phyloP scores from a whole-genome alignment of 2,113 vertebrate genomes.

The Pterocles orientalis region DNA sequence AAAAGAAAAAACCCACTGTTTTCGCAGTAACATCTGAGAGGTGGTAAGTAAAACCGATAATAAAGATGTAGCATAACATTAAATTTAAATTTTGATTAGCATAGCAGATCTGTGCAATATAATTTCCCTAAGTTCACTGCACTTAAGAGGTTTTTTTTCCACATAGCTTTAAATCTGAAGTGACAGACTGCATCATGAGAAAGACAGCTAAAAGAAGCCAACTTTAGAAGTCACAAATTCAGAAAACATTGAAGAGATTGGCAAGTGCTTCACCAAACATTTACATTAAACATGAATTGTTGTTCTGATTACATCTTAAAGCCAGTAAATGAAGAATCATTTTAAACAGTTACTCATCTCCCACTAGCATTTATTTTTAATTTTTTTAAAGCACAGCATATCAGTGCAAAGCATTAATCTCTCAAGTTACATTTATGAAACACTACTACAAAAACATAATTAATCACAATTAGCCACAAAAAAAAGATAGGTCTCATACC shows the following conservation, averaged over 20 bases:
- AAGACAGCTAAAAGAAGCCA: conserved; percentile 22
- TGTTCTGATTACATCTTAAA: conserved; percentile 21
- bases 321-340: background rate
- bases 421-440: background rate
- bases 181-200: conserved; percentile 73
- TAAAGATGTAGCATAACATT: background rate
- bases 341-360: background rate
- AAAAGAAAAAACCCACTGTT: background rate
- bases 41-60: background rate
- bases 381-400: background rate
- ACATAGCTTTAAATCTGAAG: conserved; percentile 72
- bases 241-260: conserved; percentile 73
- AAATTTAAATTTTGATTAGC: conserved; percentile 14
- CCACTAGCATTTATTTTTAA: background rate
- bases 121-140: conserved; percentile 45
- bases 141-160: background rate
- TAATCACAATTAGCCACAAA: background rate
- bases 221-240: conserved; percentile 62
- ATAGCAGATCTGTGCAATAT: background rate
- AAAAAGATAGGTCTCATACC: background rate
- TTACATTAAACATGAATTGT: conserved; percentile 25
- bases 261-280: conserved; percentile 59
- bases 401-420: background rate
- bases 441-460: background rate
- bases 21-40: background rate